Evolutionary conservation across 2,113 vertebrate species (phyloP).

Genomic region (Bagarius yarrelli): DNA sequence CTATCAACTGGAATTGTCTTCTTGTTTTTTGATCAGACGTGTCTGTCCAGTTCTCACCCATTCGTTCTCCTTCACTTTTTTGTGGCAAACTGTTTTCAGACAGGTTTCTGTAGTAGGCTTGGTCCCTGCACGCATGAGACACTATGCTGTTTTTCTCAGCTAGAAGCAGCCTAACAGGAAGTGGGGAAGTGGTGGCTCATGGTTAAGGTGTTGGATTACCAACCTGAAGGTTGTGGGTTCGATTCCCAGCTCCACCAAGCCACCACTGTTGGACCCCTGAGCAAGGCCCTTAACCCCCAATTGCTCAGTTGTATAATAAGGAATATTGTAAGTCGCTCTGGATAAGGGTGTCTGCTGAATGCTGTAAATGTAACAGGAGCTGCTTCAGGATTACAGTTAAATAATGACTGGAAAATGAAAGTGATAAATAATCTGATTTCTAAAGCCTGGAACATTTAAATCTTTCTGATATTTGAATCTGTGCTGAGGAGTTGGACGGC

Average conservation of each 20-base stretch:
- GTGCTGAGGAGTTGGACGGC: slow-evolving; percentile 29
- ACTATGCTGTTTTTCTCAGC: background rate
- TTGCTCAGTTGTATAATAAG: no score
- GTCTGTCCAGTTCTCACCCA: background rate
- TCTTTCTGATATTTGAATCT: slow-evolving; percentile 59
- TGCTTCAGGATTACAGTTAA: slow-evolving; percentile 46
- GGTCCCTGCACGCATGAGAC: slow-evolving; percentile 36
- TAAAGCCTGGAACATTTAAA: slow-evolving; percentile 41
- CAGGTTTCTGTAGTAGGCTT: slow-evolving; percentile 35
- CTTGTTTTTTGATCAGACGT: background rate
- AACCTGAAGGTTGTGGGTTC: no score
- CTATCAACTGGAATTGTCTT: background rate
- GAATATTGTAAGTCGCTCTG: no score
- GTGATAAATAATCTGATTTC: slow-evolving; percentile 46
- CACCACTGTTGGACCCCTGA: no score
- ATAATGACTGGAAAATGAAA: slow-evolving; percentile 51
- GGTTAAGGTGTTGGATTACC: no score
- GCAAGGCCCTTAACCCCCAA: no score
- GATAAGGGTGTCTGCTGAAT: no score
- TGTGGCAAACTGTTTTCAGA: slow-evolving; percentile 43
- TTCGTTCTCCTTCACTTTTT: slow-evolving; percentile 9
- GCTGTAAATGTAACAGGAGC: no score
- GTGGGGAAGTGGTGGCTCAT: no score
- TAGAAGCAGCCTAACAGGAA: no score
- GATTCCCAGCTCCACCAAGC: no score